A percentile compares a stretch with the other conserved stretches of the same genome.
These are phyloP conservation scores for Chloroceryle inda DNA, from an alignment of 2,797 vertebrate genomes.

Conservation along the genomic window DNA sequence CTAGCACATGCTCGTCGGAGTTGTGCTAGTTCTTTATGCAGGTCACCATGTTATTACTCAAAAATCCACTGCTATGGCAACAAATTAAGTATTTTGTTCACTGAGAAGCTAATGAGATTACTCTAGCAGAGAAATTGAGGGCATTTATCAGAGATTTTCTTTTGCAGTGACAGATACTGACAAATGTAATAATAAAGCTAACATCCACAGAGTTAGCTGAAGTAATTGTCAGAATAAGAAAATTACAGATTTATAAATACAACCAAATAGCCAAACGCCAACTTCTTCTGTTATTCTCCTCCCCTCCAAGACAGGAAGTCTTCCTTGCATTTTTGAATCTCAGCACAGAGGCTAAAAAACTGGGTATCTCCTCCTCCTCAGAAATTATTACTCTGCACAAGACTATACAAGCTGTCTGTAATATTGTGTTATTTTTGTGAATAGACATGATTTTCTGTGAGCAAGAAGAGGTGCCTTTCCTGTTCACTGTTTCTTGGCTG, in stretches of 20 bases:
- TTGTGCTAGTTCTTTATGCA: slow-evolving; percentile 20
- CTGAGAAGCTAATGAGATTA: slow-evolving; percentile 55
- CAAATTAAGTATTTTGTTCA: slow-evolving; percentile 54
- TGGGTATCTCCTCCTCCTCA: neutral
- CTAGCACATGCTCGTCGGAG: neutral
- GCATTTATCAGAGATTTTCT: neutral
- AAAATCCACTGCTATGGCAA: slow-evolving; percentile 46
- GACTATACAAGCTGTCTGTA: neutral
- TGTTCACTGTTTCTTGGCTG: neutral
- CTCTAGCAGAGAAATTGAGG: slow-evolving; percentile 8
- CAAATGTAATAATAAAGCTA: slow-evolving; percentile 35
- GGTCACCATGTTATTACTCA: slow-evolving; percentile 19
- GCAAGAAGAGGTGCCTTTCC: neutral
- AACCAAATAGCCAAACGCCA: neutral
- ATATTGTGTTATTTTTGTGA: neutral
- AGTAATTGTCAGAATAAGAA: neutral
- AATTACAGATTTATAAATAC: neutral
- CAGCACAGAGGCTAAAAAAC: neutral
- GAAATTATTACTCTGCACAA: neutral
- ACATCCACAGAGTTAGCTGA: neutral
- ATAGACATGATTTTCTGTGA: neutral
- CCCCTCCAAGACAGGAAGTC: neutral
- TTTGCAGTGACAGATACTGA: slow-evolving; percentile 20
- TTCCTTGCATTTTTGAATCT: neutral
- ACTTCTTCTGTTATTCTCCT: neutral